Evolutionary conservation across 2,888 invertebrate genomes (phyloP).

Genomic region (Megamerina dolium): DNA sequence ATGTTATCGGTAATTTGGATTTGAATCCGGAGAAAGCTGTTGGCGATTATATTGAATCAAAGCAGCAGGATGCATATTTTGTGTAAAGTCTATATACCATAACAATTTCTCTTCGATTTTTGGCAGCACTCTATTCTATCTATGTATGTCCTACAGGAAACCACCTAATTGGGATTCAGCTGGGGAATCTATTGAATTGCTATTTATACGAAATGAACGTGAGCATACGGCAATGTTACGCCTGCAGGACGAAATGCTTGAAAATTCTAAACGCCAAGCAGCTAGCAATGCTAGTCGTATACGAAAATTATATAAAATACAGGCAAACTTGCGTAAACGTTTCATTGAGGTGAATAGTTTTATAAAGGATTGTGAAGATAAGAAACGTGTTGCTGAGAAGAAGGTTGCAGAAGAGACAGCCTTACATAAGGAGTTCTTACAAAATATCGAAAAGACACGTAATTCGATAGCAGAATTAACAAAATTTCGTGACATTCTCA

Average conservation of each 20-base stretch:
- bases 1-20: slow-evolving; percentile 44
- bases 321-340: slow-evolving; percentile 36
- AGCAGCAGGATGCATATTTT: slow-evolving; percentile 38
- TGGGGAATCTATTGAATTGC: slow-evolving; percentile 42
- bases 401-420: slow-evolving; percentile 36
- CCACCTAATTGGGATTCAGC: slow-evolving; percentile 47
- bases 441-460: slow-evolving; percentile 30
- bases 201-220: slow-evolving; percentile 41
- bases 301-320: slow-evolving; percentile 34
- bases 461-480: slow-evolving; percentile 27
- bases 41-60: slow-evolving; percentile 40
- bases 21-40: slow-evolving; percentile 41
- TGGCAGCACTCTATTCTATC: too few species aligned
- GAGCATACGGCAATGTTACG: slow-evolving; percentile 39
- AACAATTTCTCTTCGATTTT: neutral
- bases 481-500: slow-evolving; percentile 34
- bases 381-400: slow-evolving; percentile 36
- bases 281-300: slow-evolving; percentile 37
- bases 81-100: slow-evolving; percentile 32
- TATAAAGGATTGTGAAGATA: slow-evolving; percentile 44
- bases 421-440: slow-evolving; percentile 29
- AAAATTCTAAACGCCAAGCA: slow-evolving; percentile 33
- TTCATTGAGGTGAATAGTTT: slow-evolving; percentile 46
- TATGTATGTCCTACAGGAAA: slow-evolving; percentile 29
- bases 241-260: slow-evolving; percentile 38